Evolutionary conservation across 92 coral and sea anemone genomes (phyloP), one percentile per base, ranked within the genome.

Genomic region (Desmophyllum pertusum): DNA sequence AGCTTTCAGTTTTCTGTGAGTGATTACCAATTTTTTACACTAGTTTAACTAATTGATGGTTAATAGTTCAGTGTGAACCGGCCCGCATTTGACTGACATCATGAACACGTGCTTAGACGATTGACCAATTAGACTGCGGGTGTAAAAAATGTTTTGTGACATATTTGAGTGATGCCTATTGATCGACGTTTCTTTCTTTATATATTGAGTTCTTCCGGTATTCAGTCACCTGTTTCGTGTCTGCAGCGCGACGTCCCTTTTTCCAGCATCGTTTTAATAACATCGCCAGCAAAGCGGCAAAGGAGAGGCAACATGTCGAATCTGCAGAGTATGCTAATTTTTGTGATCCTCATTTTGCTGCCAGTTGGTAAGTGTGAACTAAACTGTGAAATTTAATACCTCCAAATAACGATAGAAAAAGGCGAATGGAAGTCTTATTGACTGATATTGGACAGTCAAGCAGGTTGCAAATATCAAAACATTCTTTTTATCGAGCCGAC

Each of bases 251-350:
- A 23, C 65, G 35, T 59, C 27, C 65, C 2, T 4, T 59, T 59
- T 59, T 17, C 65, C 35, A 59, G 65, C 35, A 4, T 11, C 65
- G 27, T 59, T 59, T 25, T 25, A 66, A 3, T 25, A 35, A 33
- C 71, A 4, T 64, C 13, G 63, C 0, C 63, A 23, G 63, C 30
- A 19, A 10, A 2, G n/a, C 77, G 33, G 30, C 25, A 9, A 10
- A 29, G n/a, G 33, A 25, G n/a, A 45, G 27, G 52, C 37, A 72
- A 27, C 59, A 72, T 72, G 79, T 75, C 17, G 29, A 75, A 27
- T 50, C 15, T 31, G 42, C 64, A 10, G 37, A 29, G 35, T 36
- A n/a, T 39, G 18, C 13, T 23, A 36, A 38, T 38, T 57, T 3
- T 3, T 55, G 29, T 76, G 46, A 33, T 57, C 51, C 50, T 76